phyloP scores from a whole-genome alignment of 2,797 vertebrate species.

The Periophthalmus magnuspinnatus region DNA sequence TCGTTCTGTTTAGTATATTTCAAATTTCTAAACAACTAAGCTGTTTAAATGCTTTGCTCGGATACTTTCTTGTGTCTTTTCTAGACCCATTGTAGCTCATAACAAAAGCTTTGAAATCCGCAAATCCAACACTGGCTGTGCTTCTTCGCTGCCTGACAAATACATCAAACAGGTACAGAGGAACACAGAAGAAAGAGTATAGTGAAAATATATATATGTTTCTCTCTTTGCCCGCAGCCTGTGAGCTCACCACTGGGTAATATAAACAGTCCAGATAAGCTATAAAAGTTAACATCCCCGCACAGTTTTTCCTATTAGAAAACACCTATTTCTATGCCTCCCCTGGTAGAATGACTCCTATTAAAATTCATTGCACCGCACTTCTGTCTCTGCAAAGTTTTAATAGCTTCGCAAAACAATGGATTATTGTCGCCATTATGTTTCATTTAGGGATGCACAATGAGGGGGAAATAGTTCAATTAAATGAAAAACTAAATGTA shows the following conservation, averaged over 20 bases:
- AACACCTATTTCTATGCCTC: conserved; percentile 45
- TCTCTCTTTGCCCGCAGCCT: conserved; percentile 27
- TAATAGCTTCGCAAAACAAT: conserved; percentile 47
- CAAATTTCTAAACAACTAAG: background rate
- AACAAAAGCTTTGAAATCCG: conserved; percentile 25
- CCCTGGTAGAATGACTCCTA: conserved; percentile 41
- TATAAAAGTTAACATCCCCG: conserved; percentile 54
- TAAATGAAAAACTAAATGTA: background rate
- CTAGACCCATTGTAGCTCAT: conserved; percentile 16
- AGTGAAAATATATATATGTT: background rate
- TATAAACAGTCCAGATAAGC: conserved; percentile 39
- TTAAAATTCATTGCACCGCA: conserved; percentile 59
- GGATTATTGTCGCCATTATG: conserved; percentile 21
- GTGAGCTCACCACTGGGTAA: conserved; percentile 25
- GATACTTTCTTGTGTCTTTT: conserved; percentile 14
- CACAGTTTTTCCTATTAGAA: conserved; percentile 46
- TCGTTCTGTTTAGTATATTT: background rate
- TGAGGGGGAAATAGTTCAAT: background rate
- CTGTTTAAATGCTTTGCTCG: conserved; percentile 27
- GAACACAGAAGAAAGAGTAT: conserved; percentile 5
- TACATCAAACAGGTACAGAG: conserved; percentile 2
- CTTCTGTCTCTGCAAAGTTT: conserved; percentile 38
- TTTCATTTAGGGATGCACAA: background rate
- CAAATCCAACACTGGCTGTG: conserved; percentile 16
- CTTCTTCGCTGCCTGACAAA: conserved; percentile 13